Base-by-base conservation (phyloP, 2,797 vertebrate genomes). In the Sebastes hopkinsi region DNA sequence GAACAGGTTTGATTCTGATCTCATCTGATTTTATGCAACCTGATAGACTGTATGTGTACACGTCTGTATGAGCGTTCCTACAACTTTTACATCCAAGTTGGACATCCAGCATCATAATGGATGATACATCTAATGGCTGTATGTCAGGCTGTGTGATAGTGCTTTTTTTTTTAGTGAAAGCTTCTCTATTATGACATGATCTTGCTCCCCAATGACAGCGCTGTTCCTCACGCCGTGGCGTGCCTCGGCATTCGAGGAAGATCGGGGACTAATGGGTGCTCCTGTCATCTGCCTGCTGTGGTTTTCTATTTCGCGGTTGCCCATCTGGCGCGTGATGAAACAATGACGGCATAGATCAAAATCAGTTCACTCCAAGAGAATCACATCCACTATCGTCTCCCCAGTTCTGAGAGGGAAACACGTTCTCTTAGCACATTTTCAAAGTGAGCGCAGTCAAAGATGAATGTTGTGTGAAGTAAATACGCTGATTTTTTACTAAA, bases 241-340 rank as follows among this genome's bases (percentile, higher is more conserved):
- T 61, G 60, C 52, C 69, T 68, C 34, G 1, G 56, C 30, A 60
- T 68, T 80, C 6, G 52, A 67, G 27, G 72, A 46, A 36, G 56
- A 75, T 18, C 42, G 20, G 30, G 69, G 79, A 69, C 23, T 72
- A 87, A 77, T 75, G 61, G 68, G 22, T 32, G 77, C 66, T 80
- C 54, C 77, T 76, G 77, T 79, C 79, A 87, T 87, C 89, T 80
- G 85, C 73, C 64, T 80, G 61, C 80, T 75, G 66, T 73, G 16
- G 60, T 38, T 50, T 46, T 72, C 61, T 16, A 34, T 65, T 60
- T 72, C 46, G 59, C 34, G 8, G 72, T 59, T 64, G 25, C 50
- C 50, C 74, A 71, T 77, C 62, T 77, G 66, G 56, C 3, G 6
- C 4, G 56, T 74, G 75, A 75, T 69, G 46, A 81, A 84, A 83